Base-by-base conservation (phyloP, 2,113 vertebrate genomes). In the Oophaga pumilio region DNA sequence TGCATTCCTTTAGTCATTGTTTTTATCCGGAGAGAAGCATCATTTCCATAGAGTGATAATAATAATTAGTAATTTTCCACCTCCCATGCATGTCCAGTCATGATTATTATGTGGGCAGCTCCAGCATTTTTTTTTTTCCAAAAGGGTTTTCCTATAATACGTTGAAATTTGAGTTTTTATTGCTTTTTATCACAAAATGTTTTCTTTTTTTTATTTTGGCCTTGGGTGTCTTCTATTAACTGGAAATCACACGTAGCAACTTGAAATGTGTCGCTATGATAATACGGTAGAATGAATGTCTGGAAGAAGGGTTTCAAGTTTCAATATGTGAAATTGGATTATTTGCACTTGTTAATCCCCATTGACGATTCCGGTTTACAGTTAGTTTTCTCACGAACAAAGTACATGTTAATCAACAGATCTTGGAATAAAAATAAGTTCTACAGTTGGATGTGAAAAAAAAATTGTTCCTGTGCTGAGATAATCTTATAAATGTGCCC, bases 1-100 rank as follows among this genome's bases (percentile, higher is more conserved):
- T 83, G 49, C 49, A 83, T 83, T 83, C 62, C 81, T 83, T 83
- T 83, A 83, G 81, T 83, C 81, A 83, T 26, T 83, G 60, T 83
- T 68, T 82, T 50, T 49, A 68, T 53, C 64, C 6, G 33, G 64
- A 18, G 20, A 82, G 62, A 66, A 83, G 64, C 62, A 83, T 83
- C 20, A 68, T 83, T 83, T 83, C 81, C 81, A 83, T 28, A 53
- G 49, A 53, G 62, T 28, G 62, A 68, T 18, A 26, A 83, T 83
- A 64, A 69, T 83, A 64, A 69, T 53, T 64, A 68, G 80, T 69
- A 69, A 59, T 84, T 74, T 84, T 74, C 82, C 82, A 84, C 43
- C 82, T 73, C 82, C 82, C 82, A 84, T 84, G 82, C 82, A 73
- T 73, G 68, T 84, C 50, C 53, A 59, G 68, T 59, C 66, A 71